A percentile compares a stretch with the other conserved stretches of the same genome.
phyloP scores from a whole-genome alignment of 37 sponge, comb jelly and placozoan species.

The Axinella damicornis region DNA sequence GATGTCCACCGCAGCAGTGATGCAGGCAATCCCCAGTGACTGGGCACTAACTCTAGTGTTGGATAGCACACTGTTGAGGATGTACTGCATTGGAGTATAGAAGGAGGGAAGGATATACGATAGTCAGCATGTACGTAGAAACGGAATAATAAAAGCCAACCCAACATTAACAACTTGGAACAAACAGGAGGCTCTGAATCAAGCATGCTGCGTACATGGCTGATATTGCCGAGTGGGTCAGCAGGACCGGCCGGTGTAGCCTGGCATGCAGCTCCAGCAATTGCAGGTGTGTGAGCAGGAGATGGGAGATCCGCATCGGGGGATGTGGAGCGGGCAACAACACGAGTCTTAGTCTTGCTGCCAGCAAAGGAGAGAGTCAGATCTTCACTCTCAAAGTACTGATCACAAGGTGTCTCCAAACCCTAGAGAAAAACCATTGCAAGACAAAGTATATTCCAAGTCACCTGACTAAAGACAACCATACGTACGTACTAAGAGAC shows the following conservation, averaged over 20 bases:
- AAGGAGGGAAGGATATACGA: too few relatives aligned
- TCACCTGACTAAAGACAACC: too few relatives aligned
- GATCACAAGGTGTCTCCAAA: background rate
- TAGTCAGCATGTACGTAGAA: too few relatives aligned
- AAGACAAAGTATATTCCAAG: too few relatives aligned
- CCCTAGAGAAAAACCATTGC: background rate
- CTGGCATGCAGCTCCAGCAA: background rate
- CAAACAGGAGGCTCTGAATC: too few relatives aligned
- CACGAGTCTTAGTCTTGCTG: too few relatives aligned
- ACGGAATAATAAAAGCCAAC: too few relatives aligned
- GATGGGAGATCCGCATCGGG: too few relatives aligned
- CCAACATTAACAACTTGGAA: too few relatives aligned
- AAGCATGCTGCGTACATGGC: slow-evolving; percentile 3
- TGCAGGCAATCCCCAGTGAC: slow-evolving; percentile 49
- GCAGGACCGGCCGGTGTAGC: background rate
- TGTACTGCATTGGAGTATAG: slow-evolving; percentile 27
- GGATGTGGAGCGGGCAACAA: too few relatives aligned
- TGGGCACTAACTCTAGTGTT: slow-evolving; percentile 46
- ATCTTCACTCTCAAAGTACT: background rate
- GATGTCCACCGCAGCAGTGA: slow-evolving; percentile 39
- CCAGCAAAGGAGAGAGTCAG: background rate
- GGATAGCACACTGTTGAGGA: slow-evolving; percentile 4
- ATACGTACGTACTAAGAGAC: too few relatives aligned
- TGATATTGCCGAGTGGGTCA: slow-evolving; percentile 11
- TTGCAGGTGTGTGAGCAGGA: too few relatives aligned